Evolutionary conservation across 2,113 vertebrate genomes (phyloP).

Genomic region (Bolborhynchus lineola): DNA sequence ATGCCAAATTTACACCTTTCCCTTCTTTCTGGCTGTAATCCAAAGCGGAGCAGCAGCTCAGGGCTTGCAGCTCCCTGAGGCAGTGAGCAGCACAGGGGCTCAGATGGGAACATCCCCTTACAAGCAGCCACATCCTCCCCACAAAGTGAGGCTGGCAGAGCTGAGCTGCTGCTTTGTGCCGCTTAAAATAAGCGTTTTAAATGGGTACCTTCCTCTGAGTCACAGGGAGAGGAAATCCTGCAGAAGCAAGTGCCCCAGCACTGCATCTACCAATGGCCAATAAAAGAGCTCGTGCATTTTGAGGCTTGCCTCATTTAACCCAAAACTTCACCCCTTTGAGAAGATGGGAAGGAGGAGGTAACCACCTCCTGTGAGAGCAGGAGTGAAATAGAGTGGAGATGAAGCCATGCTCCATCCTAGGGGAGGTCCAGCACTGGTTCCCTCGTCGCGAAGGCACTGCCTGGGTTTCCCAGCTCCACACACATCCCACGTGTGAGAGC

Average conservation of each 20-base stretch:
- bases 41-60: constrained; percentile 37
- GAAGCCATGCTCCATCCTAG: background rate
- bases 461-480: background rate
- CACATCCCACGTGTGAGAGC: background rate
- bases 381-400: background rate
- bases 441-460: rapidly evolving
- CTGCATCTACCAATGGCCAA: background rate
- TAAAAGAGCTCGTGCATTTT: background rate
- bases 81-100: background rate
- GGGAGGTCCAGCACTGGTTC: background rate
- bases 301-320: background rate
- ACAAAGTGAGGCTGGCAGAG: background rate
- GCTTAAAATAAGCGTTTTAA: background rate
- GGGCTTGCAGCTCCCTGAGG: constrained; percentile 1
- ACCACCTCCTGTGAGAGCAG: background rate
- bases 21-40: constrained; percentile 30
- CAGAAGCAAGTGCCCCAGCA: background rate
- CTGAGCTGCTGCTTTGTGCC: background rate
- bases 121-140: rapidly evolving
- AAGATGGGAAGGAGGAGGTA: background rate
- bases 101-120: rapidly evolving
- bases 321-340: background rate
- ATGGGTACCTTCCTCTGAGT: background rate
- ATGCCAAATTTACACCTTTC: constrained; percentile 53
- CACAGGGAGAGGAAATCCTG: background rate